Conservation (phyloP, 2,113 vertebrate genomes). For the Columbina picui region DNA sequence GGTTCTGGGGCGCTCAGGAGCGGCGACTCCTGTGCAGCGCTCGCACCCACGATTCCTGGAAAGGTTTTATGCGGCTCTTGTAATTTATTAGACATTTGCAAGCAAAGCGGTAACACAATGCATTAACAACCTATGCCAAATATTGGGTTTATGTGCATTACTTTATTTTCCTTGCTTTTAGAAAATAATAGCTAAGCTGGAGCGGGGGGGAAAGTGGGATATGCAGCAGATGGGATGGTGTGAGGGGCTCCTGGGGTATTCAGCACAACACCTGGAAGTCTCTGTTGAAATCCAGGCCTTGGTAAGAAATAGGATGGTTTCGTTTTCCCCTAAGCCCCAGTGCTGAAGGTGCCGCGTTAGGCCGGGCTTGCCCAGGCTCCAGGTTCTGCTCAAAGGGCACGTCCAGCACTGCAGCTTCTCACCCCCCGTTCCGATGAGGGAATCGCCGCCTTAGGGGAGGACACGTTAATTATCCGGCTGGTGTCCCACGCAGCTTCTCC, state of each 20-base stretch:
- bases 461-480: background rate
- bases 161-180: background rate
- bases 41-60: conserved; percentile 27
- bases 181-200: background rate
- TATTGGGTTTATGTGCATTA: background rate
- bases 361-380: too few species aligned
- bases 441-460: background rate
- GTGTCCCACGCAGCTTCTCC: conserved; percentile 14
- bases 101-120: conserved; percentile 45
- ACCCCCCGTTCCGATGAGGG: fast-evolving
- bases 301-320: fast-evolving
- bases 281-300: background rate
- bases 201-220: background rate
- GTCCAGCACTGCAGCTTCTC: background rate
- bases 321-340: background rate
- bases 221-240: background rate
- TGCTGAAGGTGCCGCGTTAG: too few species aligned
- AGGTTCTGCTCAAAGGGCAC: background rate
- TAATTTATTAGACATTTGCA: conserved; percentile 45
- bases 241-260: background rate
- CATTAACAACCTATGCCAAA: conserved; percentile 30
- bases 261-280: background rate
- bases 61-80: conserved; percentile 26
- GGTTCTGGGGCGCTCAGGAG: background rate
- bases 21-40: background rate